Evolutionary conservation across 2,797 vertebrate species (phyloP).

Genomic region (Chelidonichthys spinosus): DNA sequence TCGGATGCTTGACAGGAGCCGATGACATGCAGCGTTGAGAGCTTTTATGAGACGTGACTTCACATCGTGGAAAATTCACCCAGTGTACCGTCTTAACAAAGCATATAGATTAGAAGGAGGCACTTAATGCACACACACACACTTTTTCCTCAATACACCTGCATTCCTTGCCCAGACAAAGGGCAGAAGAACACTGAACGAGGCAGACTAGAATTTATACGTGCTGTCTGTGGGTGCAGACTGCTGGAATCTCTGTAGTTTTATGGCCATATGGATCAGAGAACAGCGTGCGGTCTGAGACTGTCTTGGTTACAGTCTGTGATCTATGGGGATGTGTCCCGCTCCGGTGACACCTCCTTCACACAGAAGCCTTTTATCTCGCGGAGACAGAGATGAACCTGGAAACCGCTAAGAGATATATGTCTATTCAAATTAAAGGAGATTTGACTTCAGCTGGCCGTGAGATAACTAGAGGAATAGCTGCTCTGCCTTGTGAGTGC

Average conservation of each 20-base stretch:
- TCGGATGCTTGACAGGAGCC: conserved; percentile 64
- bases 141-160: neutral
- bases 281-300: conserved; percentile 63
- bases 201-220: conserved; percentile 54
- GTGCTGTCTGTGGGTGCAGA: conserved; percentile 59
- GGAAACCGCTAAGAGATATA: conserved; percentile 22
- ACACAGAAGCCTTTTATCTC: conserved; percentile 55
- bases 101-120: neutral
- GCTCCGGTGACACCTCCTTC: conserved; percentile 69
- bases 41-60: conserved; percentile 57
- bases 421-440: neutral
- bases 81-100: neutral
- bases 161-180: neutral
- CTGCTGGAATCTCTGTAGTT: conserved; percentile 58
- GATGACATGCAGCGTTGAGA: conserved; percentile 62
- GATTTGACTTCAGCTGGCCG: neutral
- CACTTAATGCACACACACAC: conserved; percentile 4
- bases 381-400: conserved; percentile 31
- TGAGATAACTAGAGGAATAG: neutral
- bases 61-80: conserved; percentile 30
- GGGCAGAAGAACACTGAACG: conserved; percentile 39
- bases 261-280: conserved; percentile 67
- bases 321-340: conserved; percentile 73
- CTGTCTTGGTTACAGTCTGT: conserved; percentile 78
- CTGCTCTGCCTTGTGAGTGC: neutral